A percentile compares a stretch with the other conserved stretches of the same genome.
phyloP scores from a whole-genome alignment of 2,888 invertebrate genomes.

The Ditula angustiorana region DNA sequence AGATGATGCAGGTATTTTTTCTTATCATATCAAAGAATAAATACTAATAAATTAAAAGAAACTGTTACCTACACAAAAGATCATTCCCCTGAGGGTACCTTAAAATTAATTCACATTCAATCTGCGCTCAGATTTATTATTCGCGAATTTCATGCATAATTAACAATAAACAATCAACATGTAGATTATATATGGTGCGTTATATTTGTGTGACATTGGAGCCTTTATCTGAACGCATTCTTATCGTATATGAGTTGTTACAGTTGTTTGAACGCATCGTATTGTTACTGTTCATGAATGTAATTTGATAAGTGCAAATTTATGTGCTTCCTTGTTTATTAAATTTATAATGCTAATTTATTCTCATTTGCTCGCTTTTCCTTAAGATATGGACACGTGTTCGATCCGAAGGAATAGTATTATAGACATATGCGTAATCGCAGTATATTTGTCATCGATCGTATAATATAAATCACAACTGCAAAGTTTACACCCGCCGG shows the following conservation, averaged over 20 bases:
- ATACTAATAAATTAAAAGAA: too few relatives aligned
- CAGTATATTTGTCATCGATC: neutral
- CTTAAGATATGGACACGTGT: slow-evolving; percentile 3
- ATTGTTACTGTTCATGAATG: slow-evolving; percentile 13
- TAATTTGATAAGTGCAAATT: slow-evolving; percentile 13
- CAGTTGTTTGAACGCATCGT: slow-evolving; percentile 23
- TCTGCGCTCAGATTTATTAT: too few relatives aligned
- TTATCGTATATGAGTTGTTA: slow-evolving; percentile 22
- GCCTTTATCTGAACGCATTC: slow-evolving; percentile 16
- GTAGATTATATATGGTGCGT: neutral
- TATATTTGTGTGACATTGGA: slow-evolving; percentile 10
- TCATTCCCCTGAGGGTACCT: neutral
- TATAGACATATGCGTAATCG: neutral
- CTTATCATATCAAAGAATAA: too few relatives aligned
- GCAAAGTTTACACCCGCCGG: too few relatives aligned
- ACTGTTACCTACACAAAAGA: too few relatives aligned
- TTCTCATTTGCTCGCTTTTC: neutral
- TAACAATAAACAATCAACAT: neutral
- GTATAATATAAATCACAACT: too few relatives aligned
- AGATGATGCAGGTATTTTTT: too few relatives aligned
- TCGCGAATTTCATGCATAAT: neutral
- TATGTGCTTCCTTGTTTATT: slow-evolving; percentile 1
- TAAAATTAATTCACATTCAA: neutral
- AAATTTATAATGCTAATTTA: neutral
- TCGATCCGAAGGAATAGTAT: neutral